Conservation (phyloP, 1,140 invertebrate genomes). For the Telenomus remus region DNA sequence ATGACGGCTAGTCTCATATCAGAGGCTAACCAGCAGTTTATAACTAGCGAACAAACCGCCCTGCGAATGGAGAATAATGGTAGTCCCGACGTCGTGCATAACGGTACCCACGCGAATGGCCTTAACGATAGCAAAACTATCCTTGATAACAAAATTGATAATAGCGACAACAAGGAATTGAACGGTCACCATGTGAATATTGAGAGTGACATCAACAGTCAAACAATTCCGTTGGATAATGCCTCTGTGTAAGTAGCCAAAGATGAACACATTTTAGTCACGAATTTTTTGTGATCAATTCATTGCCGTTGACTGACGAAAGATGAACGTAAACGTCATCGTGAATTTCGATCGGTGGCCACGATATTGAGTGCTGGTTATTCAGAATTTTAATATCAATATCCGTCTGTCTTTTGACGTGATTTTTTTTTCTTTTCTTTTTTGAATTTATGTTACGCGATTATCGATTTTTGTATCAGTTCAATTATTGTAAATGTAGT, state of each 20-base stretch:
- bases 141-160: slow-evolving; percentile 71
- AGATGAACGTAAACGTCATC: slow-evolving; percentile 29
- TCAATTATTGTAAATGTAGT: too few relatives aligned
- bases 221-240: slow-evolving; percentile 73
- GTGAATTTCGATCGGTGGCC: slow-evolving; percentile 12
- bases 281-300: slow-evolving; percentile 33
- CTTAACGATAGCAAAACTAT: slow-evolving; percentile 70
- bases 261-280: slow-evolving; percentile 50
- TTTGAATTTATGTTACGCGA: too few relatives aligned
- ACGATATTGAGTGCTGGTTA: neutral
- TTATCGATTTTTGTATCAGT: too few relatives aligned
- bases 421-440: too few relatives aligned
- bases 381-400: too few relatives aligned
- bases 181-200: slow-evolving; percentile 73
- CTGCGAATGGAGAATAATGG: slow-evolving; percentile 63
- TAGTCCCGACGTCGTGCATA: slow-evolving; percentile 66
- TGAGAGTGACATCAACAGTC: slow-evolving; percentile 67
- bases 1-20: slow-evolving; percentile 74
- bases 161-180: slow-evolving; percentile 66
- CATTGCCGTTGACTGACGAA: slow-evolving; percentile 21
- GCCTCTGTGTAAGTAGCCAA: slow-evolving; percentile 74
- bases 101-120: slow-evolving; percentile 72
- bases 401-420: too few relatives aligned
- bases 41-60: slow-evolving; percentile 69
- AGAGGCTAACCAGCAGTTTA: slow-evolving; percentile 72